Conservation (phyloP, 1,140 invertebrate genomes). For the Neodiprion fabricii region DNA sequence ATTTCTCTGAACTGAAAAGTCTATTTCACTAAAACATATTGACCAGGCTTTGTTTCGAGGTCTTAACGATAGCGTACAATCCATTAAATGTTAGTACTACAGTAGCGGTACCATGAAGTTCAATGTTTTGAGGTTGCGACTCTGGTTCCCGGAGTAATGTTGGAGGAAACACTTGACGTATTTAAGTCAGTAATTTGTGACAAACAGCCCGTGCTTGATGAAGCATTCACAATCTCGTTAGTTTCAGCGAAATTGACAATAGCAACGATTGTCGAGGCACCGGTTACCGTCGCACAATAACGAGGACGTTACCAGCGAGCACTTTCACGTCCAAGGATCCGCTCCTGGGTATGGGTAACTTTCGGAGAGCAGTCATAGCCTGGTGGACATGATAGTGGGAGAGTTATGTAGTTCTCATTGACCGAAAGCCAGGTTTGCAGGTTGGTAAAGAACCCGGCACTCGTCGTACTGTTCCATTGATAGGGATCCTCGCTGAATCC, state of each 20-base stretch:
- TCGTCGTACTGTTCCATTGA: slow-evolving; percentile 65
- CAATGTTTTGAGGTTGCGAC: not conserved
- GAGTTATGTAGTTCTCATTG: slow-evolving; percentile 58
- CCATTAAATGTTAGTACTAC: not conserved
- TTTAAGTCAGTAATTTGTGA: not conserved
- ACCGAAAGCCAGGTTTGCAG: slow-evolving; percentile 68
- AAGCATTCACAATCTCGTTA: slow-evolving; percentile 27
- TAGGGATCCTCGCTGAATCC: slow-evolving; percentile 68
- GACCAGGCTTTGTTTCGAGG: too few species aligned
- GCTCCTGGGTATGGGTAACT: slow-evolving; percentile 42
- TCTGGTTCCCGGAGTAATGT: not conserved
- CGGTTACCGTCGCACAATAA: slow-evolving; percentile 29
- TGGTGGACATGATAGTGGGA: slow-evolving; percentile 66
- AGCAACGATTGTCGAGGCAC: slow-evolving; percentile 21
- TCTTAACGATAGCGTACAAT: not conserved
- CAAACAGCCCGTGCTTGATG: not conserved
- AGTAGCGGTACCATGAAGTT: not conserved
- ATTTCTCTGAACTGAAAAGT: too few species aligned
- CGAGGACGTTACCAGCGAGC: slow-evolving; percentile 51
- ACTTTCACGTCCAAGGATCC: slow-evolving; percentile 50
- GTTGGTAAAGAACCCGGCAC: slow-evolving; percentile 63
- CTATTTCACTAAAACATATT: too few species aligned
- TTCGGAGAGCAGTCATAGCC: slow-evolving; percentile 54
- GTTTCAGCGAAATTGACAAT: slow-evolving; percentile 38
- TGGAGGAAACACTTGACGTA: slow-evolving; percentile 2